Percentiles rank a stretch among this genome's conserved stretches.
These are phyloP conservation scores for Gavialis gangeticus DNA, from an alignment of 2,113 vertebrate genomes.

Conservation along the genomic window DNA sequence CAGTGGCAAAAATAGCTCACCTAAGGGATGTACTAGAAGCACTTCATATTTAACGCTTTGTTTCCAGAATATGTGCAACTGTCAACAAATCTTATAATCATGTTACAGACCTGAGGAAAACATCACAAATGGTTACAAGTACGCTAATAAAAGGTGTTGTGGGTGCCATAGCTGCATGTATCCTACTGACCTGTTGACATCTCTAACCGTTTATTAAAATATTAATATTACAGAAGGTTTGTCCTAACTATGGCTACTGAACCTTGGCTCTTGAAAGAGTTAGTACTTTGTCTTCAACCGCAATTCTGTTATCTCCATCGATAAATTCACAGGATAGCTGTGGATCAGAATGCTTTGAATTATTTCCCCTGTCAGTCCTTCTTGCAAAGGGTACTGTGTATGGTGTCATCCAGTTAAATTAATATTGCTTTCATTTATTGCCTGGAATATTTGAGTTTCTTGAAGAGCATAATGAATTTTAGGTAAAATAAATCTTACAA, in stretches of 20 bases:
- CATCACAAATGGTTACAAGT: neutral
- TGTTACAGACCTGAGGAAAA: neutral
- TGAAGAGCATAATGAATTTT: neutral
- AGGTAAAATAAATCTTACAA: neutral
- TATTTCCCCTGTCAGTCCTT: neutral
- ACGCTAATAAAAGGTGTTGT: neutral
- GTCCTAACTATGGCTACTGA: neutral
- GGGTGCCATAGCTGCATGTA: neutral
- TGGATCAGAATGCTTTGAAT: neutral
- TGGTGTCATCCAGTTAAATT: neutral
- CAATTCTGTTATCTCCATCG: neutral
- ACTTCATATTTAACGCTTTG: neutral
- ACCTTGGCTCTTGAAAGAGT: neutral
- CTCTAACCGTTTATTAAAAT: neutral
- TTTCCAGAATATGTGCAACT: no score
- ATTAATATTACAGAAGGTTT: neutral
- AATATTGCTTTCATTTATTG: neutral
- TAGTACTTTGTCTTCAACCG: neutral
- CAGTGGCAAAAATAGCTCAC: neutral
- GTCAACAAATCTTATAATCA: neutral
- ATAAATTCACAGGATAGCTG: neutral
- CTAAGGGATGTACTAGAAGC: neutral
- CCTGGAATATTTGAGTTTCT: neutral
- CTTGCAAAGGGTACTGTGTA: neutral
- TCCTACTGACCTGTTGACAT: neutral